These are phyloP conservation scores for Macropus fuliginosus DNA, from an alignment of 2,797 vertebrate genomes.

Conservation along the genomic window DNA sequence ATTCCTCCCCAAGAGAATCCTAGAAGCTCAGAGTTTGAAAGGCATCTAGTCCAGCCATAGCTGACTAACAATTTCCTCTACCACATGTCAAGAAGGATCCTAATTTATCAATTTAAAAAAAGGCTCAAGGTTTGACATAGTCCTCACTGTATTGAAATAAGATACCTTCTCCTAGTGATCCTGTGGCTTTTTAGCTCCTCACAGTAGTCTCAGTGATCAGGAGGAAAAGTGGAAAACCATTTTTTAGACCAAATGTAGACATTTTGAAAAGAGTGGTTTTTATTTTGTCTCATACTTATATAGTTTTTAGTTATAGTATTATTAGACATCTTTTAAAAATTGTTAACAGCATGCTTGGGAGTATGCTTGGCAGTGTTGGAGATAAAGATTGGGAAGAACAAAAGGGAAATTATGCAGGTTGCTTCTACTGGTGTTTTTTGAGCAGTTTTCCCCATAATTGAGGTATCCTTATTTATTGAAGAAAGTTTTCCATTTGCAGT, in stretches of 20 bases:
- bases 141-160: background rate
- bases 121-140: background rate
- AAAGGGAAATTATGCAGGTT: background rate
- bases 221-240: background rate
- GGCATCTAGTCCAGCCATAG: background rate
- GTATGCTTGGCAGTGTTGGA: background rate
- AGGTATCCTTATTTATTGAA: background rate
- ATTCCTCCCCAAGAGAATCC: background rate
- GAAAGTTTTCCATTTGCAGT: background rate
- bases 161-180: background rate
- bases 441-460: background rate
- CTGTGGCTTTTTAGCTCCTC: background rate
- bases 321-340: background rate
- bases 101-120: background rate
- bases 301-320: background rate
- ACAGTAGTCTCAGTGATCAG: background rate
- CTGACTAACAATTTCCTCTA: background rate
- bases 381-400: background rate
- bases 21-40: background rate
- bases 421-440: background rate
- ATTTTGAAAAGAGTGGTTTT: background rate
- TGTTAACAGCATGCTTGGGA: background rate
- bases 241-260: background rate
- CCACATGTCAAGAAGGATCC: background rate
- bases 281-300: background rate